Evolutionary conservation across 2,113 vertebrate species (phyloP), one percentile per base, ranked within the genome.

Genomic region (Macrotis lagotis): DNA sequence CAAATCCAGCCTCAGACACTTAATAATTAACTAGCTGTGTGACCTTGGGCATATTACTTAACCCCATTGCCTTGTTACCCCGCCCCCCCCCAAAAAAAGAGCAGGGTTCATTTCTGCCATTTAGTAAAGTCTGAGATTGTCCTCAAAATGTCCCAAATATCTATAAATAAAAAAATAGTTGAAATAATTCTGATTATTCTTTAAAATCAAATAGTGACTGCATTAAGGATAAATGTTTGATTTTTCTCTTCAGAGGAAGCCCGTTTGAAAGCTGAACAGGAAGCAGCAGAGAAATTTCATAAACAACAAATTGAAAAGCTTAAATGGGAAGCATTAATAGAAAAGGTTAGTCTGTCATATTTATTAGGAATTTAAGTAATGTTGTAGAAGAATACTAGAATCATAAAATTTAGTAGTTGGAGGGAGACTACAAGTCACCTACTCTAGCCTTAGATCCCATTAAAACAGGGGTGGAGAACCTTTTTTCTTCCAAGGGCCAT

Each of bases 221-320:
- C 90, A 25, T 91, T 12, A 37, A 48, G 51, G 28, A 90, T 51
- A 89, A 14, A 93, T 22, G 37, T 12, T 83, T 88, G 0, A 91
- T 22, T 22, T 93, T 97, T 51, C 94, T 31, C 48, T 97, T 74
- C 94, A 99, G 99, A 99, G 96, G 99, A 99, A 95, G 98, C 99
- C 48, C 96, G 52, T 0, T 31, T 99, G 16, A 98, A 97, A 93
- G 97, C 97, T 48, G 98, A 99, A 94, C 97, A 88, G 96, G 99
- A 99, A 96, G 98, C 99, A 96, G 97, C 97, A 94, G 98, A 98
- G 93, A 98, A 98, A 52, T 93, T 98, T 91, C 98, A 99, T 96
- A 98, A 90, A 91, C 98, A 99, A 93, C 98, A 94, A 49, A 96
- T 98, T 25, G 96, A 99, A 92, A 96, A 90, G 91, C 99, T 99